Evolutionary conservation across 2,888 invertebrate species (phyloP), one percentile per base, ranked within the genome.

Genomic region (Aleiodes leptofemur): DNA sequence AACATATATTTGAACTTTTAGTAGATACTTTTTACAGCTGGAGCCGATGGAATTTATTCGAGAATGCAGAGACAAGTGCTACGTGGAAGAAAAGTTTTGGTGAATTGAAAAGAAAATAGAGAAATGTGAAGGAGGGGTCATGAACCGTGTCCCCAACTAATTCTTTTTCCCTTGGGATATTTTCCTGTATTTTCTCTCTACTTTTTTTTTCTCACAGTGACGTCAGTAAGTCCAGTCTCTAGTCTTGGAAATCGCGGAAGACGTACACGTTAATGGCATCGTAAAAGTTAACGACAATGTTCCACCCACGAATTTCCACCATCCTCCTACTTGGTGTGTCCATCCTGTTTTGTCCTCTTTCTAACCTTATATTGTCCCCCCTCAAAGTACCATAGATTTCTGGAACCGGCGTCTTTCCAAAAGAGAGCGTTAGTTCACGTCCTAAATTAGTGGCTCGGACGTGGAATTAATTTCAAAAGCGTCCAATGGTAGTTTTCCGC

Each of bases 271-370:
- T 89, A 89, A 89, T 86, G 85, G 84, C 86, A 80, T 88, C 89
- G 86, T 89, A 89, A 89, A 89, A 88, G 87, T 88, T 88, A 88
- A 89, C 88, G 88, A 88, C 88, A 87, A 87, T 88, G 89, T 88
- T 76, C 85, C 87, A 83, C 84, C 83, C 83, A 84, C 87, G 84
- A 86, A 86, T 85, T 84, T 82, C 72, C 81, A 80, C 82, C 76
- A 69, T 68, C 73, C 77, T 31, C 64, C 74, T 78, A 68, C 31
- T 51, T 69, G 59, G 59, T 51, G 34, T 72, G 68, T 76, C 73
- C 53, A 43, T 31, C 55, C 29, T 34, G 72, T 56, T 55, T 23
- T 59, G 38, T 34, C 55, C 68, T 55, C 38, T 50, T 43, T 72
- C 73, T 76, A 73, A 71, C 75, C 72, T 72, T 57, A 53, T 64